These are phyloP conservation scores for Phyto melanocephala DNA, from an alignment of 2,888 invertebrate genomes.

Conservation along the genomic window DNA sequence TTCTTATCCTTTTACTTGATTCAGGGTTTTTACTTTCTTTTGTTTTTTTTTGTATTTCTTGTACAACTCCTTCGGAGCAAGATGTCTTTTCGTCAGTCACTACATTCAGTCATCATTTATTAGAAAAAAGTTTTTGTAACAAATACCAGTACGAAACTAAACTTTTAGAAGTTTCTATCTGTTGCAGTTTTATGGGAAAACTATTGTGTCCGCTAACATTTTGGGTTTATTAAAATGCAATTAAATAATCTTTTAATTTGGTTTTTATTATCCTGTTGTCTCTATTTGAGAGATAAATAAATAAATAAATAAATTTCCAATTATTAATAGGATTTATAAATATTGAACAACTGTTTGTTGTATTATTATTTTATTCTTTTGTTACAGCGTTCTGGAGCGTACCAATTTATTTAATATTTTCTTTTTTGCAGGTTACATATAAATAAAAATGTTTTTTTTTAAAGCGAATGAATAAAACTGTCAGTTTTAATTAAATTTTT, in stretches of 20 bases:
- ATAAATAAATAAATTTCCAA: conserved; percentile 10
- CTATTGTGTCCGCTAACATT: conserved; percentile 5
- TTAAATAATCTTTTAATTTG: not conserved
- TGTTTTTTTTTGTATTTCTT: not conserved
- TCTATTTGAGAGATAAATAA: not conserved
- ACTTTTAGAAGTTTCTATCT: not conserved
- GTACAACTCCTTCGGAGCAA: not conserved
- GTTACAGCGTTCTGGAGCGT: not conserved
- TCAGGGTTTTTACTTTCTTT: not conserved
- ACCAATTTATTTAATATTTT: not conserved
- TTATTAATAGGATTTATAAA: conserved; percentile 7
- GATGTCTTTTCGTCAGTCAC: not conserved
- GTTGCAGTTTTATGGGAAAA: not conserved
- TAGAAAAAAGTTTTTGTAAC: not conserved
- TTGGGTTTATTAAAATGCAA: conserved; percentile 24
- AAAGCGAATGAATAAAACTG: not conserved
- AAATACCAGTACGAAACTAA: not conserved
- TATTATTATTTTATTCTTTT: not conserved
- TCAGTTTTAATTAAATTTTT: not conserved
- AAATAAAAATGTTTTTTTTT: not conserved
- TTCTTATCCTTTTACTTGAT: not conserved
- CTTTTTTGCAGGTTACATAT: not conserved
- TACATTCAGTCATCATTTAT: not conserved
- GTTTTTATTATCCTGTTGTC: not conserved
- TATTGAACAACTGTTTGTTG: not conserved